phyloP scores from a whole-genome alignment of 2,888 invertebrate species.

The Cosmopolites sordidus region DNA sequence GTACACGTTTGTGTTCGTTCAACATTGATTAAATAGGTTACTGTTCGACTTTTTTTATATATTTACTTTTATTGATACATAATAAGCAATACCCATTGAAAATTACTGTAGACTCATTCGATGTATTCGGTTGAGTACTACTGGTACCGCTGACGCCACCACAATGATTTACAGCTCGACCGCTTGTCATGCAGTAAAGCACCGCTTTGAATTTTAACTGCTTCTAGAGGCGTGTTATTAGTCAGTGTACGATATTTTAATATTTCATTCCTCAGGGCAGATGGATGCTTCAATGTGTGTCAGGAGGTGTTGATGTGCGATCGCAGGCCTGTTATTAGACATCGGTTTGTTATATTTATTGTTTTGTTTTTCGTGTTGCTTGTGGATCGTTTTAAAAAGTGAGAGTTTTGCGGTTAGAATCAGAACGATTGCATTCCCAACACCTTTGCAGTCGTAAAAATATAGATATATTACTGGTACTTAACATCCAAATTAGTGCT shows the following conservation, averaged over 20 bases:
- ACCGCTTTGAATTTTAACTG: conserved; percentile 43
- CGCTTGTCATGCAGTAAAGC: conserved; percentile 45
- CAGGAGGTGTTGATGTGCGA: conserved; percentile 39
- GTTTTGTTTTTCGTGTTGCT: conserved; percentile 1
- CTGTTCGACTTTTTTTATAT: too few species aligned
- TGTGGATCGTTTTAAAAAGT: conserved; percentile 2
- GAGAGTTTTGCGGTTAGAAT: neutral
- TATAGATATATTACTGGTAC: neutral
- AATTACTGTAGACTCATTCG: too few species aligned
- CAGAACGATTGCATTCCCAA: neutral
- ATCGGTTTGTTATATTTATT: conserved; percentile 17
- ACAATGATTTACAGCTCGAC: conserved; percentile 45
- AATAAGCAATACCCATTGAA: conserved; percentile 5
- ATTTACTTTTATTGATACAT: neutral
- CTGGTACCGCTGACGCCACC: conserved; percentile 31
- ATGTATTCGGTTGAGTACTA: conserved; percentile 32
- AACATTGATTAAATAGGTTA: too few species aligned
- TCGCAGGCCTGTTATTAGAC: conserved; percentile 36
- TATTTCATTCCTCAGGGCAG: conserved; percentile 41
- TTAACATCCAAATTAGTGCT: too few species aligned
- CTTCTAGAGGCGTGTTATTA: conserved; percentile 45
- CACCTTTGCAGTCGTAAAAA: conserved; percentile 1
- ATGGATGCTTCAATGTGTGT: conserved; percentile 42
- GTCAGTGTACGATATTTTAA: conserved; percentile 47
- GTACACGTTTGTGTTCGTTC: too few species aligned